Evolutionary conservation across 2,797 vertebrate species (phyloP).

Genomic region (Galaxias olidus): DNA sequence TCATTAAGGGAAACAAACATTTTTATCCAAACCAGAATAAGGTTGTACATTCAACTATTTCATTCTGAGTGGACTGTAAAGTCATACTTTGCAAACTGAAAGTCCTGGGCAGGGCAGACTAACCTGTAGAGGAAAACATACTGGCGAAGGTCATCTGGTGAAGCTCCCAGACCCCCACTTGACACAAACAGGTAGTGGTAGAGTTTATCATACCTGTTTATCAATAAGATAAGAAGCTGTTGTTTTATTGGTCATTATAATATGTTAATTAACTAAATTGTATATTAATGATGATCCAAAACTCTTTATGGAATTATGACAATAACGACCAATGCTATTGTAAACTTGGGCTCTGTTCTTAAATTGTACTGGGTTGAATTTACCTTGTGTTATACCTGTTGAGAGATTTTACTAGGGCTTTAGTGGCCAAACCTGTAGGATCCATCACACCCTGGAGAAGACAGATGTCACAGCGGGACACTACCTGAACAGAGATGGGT

Average conservation of each 20-base stretch:
- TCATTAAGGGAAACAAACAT: too few species aligned
- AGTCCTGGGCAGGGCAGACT: conserved; percentile 13
- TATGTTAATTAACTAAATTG: too few species aligned
- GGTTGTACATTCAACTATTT: neutral
- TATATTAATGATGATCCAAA: too few species aligned
- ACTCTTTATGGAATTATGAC: neutral
- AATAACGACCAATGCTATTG: neutral
- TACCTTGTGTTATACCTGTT: conserved; percentile 52
- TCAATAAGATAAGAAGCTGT: conserved; percentile 23
- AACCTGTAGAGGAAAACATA: conserved; percentile 68
- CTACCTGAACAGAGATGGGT: conserved; percentile 36
- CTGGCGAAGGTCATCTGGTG: conserved; percentile 34
- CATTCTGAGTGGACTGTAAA: too few species aligned
- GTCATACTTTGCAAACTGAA: neutral
- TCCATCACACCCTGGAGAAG: conserved; percentile 58
- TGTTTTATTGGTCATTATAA: too few species aligned
- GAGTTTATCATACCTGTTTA: conserved; percentile 39
- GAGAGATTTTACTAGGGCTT: conserved; percentile 29
- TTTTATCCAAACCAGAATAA: neutral
- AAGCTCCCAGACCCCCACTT: conserved; percentile 48
- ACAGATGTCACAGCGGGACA: conserved; percentile 56
- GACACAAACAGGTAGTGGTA: conserved; percentile 17
- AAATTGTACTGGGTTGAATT: too few species aligned
- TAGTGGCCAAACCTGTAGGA: conserved; percentile 16
- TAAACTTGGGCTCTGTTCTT: too few species aligned